Percentiles rank a stretch among this genome's conserved stretches.
Evolutionary conservation across 2,888 invertebrate genomes (phyloP).

Genomic region (Stenoptilia bipunctidactyla): DNA sequence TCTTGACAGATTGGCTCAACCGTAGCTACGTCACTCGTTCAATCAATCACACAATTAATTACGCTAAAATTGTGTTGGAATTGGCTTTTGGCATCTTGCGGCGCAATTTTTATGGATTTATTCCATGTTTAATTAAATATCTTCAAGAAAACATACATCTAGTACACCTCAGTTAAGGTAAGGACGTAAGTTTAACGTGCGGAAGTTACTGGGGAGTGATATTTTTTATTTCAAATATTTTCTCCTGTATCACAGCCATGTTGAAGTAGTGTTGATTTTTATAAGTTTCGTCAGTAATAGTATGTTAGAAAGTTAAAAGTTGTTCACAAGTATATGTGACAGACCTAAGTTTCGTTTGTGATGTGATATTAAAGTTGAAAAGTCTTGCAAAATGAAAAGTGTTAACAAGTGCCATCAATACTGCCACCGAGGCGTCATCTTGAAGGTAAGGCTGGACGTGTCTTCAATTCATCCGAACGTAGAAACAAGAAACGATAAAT

Average conservation of each 20-base stretch:
- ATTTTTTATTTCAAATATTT: slow-evolving; percentile 67
- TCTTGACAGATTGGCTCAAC: too few relatives aligned
- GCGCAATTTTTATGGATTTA: slow-evolving; percentile 53
- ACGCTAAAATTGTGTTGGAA: background rate
- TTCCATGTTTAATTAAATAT: slow-evolving; percentile 33
- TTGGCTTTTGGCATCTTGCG: slow-evolving; percentile 31
- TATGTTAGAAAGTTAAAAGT: slow-evolving; percentile 52
- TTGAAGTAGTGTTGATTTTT: slow-evolving; percentile 69
- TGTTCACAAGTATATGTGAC: slow-evolving; percentile 67
- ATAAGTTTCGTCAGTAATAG: slow-evolving; percentile 62
- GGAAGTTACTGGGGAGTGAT: slow-evolving; percentile 63
- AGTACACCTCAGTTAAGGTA: slow-evolving; percentile 65
- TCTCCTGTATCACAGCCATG: slow-evolving; percentile 69
- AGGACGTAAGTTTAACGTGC: slow-evolving; percentile 67
- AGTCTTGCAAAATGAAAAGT: slow-evolving; percentile 67
- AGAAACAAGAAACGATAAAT: slow-evolving; percentile 22
- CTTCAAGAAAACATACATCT: slow-evolving; percentile 62
- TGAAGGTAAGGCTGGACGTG: slow-evolving; percentile 71
- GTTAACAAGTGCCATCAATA: slow-evolving; percentile 66
- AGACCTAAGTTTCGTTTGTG: slow-evolving; percentile 67
- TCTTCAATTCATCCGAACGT: slow-evolving; percentile 61
- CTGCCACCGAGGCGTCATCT: slow-evolving; percentile 65
- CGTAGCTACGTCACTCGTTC: too few relatives aligned
- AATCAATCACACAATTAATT: too few relatives aligned
- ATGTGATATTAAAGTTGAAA: slow-evolving; percentile 62